phyloP scores from a whole-genome alignment of 2,888 invertebrate genomes.

The Ryuthela nishihirai region DNA sequence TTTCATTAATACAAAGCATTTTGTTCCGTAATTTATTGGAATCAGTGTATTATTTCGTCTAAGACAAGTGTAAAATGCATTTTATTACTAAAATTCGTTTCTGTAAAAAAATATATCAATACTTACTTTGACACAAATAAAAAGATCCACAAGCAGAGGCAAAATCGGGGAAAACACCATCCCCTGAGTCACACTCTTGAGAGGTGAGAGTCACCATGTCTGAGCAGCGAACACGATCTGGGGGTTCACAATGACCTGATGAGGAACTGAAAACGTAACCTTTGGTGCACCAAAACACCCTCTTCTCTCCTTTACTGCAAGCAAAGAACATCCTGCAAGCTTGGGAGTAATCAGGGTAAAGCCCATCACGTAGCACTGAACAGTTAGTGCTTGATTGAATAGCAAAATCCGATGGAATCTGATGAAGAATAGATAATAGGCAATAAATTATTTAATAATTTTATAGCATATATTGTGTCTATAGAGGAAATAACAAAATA shows the following conservation, averaged over 20 bases:
- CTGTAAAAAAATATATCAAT: background rate
- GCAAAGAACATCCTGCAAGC: slow-evolving; percentile 32
- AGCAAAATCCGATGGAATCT: no score
- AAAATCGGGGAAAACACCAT: slow-evolving; percentile 33
- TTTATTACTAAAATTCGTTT: no score
- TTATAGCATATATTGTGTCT: no score
- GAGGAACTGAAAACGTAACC: slow-evolving; percentile 27
- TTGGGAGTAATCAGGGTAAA: slow-evolving; percentile 27
- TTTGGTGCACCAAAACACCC: slow-evolving; percentile 33
- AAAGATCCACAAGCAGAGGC: slow-evolving; percentile 24
- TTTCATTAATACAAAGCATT: no score
- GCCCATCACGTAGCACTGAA: slow-evolving; percentile 26
- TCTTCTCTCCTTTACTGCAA: slow-evolving; percentile 12
- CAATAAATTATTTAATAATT: no score
- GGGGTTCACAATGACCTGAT: slow-evolving; percentile 29
- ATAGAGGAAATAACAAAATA: no score
- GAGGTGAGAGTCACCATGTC: slow-evolving; percentile 6
- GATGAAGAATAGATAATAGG: no score
- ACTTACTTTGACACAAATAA: no score
- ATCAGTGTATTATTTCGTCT: no score
- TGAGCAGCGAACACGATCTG: slow-evolving; percentile 19
- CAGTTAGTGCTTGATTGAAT: no score
- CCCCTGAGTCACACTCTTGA: slow-evolving; percentile 7
- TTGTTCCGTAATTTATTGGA: no score
- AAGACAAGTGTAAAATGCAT: no score